Conservation (phyloP, 2,113 vertebrate genomes). For the Excalfactoria chinensis region DNA sequence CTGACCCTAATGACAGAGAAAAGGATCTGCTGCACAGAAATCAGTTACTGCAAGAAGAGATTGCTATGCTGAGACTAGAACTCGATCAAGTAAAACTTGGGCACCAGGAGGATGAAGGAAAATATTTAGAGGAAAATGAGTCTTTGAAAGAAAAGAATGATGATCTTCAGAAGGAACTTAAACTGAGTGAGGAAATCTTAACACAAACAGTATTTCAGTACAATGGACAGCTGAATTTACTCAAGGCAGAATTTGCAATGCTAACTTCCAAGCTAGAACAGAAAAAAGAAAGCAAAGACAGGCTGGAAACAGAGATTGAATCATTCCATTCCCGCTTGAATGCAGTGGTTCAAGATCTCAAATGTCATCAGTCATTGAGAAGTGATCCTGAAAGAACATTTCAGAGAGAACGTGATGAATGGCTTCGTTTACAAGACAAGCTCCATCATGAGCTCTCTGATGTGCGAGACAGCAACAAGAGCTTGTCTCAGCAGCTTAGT, state of each 20-base stretch:
- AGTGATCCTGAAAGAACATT: too few relatives aligned
- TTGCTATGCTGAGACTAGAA: conserved; percentile 81
- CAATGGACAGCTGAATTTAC: conserved; percentile 81
- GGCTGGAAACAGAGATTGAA: conserved; percentile 83
- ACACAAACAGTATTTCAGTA: conserved; percentile 82
- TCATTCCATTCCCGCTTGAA: conserved; percentile 81
- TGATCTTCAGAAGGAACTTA: conserved; percentile 85
- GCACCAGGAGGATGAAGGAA: conserved; percentile 82
- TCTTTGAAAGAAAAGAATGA: conserved; percentile 86
- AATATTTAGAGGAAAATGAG: conserved; percentile 85
- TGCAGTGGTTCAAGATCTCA: conserved; percentile 81
- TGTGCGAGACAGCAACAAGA: too few relatives aligned
- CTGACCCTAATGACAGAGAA: too few relatives aligned
- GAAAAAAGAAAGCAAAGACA: conserved; percentile 85
- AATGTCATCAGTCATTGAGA: conserved; percentile 81
- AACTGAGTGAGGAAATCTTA: conserved; percentile 86
- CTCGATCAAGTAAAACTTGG: conserved; percentile 78
- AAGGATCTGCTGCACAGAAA: too few relatives aligned
- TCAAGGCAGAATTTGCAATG: conserved; percentile 83
- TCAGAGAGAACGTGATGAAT: conserved; percentile 88
- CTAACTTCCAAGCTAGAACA: conserved; percentile 84
- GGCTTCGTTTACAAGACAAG: conserved; percentile 84
- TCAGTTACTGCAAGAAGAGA: conserved; percentile 85
- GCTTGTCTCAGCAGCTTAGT: too few relatives aligned
- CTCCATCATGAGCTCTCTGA: too few relatives aligned